Evolutionary conservation across 2,113 vertebrate genomes (phyloP), one percentile per base, ranked within the genome.

Genomic region (Oxygymnocypris stewartii): DNA sequence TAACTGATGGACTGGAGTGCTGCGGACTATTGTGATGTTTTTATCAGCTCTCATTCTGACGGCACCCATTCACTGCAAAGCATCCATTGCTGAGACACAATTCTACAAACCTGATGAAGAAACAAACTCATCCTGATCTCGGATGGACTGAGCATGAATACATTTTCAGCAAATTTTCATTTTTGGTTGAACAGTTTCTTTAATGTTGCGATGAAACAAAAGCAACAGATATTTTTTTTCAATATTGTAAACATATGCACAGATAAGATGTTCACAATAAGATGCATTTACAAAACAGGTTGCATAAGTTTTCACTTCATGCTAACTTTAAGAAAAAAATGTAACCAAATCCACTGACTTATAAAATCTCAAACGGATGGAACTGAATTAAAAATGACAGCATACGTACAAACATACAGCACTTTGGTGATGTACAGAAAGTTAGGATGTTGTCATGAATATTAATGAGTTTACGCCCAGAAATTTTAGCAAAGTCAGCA

Each of bases 401-500:
- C 6, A 2, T 16, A 31, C 6, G 6, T 8, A 31, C 13, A 67
- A 67, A 31, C 6, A 31, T 8, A 69, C 3, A 71, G 65, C 2
- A 35, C 16, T 1, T 37, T 35, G 6, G 31, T 71, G 67, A 71
- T 37, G 31, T 37, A 71, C 31, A 37, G 31, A 37, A 71, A 69
- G 67, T 69, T 69, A 37, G 16, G 28, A 69, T 69, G 31, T 20
- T 71, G 31, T 18, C 67, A 71, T 71, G 67, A 71, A 71, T 71
- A 71, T 71, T 37, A 37, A 37, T 37, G 16, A 71, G 67, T 20
- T 69, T 69, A 71, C 31, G 4, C 8, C 67, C 31, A 20, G 31
- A 37, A 20, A 57, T 16, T 16, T 57, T 57, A 57, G 16, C 51
- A 57, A 57, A 71, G 67, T 71, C 40, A 74, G 71, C 40, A 42